phyloP scores from a whole-genome alignment of 2,888 invertebrate genomes.

The Epirrita christyi region DNA sequence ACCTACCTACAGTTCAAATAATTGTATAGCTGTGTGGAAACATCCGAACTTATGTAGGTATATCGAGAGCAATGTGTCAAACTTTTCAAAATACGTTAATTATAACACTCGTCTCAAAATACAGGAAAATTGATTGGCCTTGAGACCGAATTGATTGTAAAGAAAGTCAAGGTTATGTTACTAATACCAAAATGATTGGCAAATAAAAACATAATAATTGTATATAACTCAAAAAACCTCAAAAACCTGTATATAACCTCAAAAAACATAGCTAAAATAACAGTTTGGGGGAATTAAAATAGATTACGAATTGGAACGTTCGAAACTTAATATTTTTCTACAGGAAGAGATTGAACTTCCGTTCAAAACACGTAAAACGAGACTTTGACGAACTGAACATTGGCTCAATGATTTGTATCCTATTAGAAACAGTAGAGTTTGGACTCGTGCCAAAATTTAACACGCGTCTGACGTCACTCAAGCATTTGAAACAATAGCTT shows the following conservation, averaged over 20 bases:
- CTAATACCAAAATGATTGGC: constrained; percentile 39
- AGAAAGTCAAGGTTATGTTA: constrained; percentile 58
- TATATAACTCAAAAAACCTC: too few relatives aligned
- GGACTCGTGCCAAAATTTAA: constrained; percentile 28
- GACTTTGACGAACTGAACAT: neutral
- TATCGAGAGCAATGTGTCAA: neutral
- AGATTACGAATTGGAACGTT: too few relatives aligned
- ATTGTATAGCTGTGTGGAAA: neutral
- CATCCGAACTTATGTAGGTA: neutral
- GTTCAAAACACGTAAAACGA: neutral
- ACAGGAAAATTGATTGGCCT: constrained; percentile 50
- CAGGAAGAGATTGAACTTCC: neutral
- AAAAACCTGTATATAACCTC: too few relatives aligned
- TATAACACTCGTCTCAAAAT: constrained; percentile 30
- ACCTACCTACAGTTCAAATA: neutral
- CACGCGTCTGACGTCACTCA: constrained; percentile 35
- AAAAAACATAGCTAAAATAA: too few relatives aligned
- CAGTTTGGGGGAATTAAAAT: too few relatives aligned
- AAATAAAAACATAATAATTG: neutral
- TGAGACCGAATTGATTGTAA: constrained; percentile 47
- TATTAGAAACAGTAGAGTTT: constrained; percentile 2
- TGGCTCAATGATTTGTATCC: neutral
- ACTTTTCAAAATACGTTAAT: neutral
- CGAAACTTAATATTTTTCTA: too few relatives aligned
- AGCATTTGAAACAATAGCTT: constrained; percentile 41